Percentiles rank a stretch among this genome's conserved stretches.
phyloP scores from a whole-genome alignment of 92 coral and sea anemone genomes.

The Muricea muricata region DNA sequence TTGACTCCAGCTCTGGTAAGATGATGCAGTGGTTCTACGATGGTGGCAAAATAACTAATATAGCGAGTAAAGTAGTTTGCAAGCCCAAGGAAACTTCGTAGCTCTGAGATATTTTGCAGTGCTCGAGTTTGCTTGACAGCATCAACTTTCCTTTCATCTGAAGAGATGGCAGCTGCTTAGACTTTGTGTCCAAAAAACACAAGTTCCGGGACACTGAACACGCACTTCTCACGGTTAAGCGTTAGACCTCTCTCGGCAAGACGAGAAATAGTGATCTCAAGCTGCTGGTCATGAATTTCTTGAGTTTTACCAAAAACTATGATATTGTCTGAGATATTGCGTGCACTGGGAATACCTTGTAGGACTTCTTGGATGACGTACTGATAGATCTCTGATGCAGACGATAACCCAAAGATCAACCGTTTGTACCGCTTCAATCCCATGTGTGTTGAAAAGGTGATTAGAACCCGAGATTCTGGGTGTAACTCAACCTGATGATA shows the following conservation, averaged over 20 bases:
- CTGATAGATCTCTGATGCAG: slow-evolving; percentile 41
- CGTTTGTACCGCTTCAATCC: slow-evolving; percentile 34
- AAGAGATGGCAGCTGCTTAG: slow-evolving; percentile 13
- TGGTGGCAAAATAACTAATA: too few relatives aligned
- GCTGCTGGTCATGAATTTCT: slow-evolving; percentile 24
- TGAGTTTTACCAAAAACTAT: slow-evolving; percentile 29
- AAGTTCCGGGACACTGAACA: not conserved
- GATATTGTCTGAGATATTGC: slow-evolving; percentile 52
- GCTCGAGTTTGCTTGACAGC: not conserved
- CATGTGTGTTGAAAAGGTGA: slow-evolving; percentile 43
- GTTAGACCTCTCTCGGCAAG: too few relatives aligned
- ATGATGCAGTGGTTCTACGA: too few relatives aligned
- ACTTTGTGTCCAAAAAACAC: slow-evolving; percentile 6
- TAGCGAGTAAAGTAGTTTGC: slow-evolving; percentile 17
- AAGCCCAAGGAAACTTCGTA: slow-evolving; percentile 42
- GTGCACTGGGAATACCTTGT: slow-evolving; percentile 17
- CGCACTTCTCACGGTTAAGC: too few relatives aligned
- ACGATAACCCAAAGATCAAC: slow-evolving; percentile 35
- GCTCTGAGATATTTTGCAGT: slow-evolving; percentile 23
- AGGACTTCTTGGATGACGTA: slow-evolving; percentile 27
- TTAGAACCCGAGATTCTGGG: slow-evolving; percentile 22
- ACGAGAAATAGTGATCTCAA: not conserved
- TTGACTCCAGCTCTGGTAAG: not conserved
- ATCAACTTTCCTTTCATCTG: not conserved
- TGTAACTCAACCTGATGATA: slow-evolving; percentile 45